Conservation (phyloP, 2,888 invertebrate species). For the Phrixothrix hirtus region DNA sequence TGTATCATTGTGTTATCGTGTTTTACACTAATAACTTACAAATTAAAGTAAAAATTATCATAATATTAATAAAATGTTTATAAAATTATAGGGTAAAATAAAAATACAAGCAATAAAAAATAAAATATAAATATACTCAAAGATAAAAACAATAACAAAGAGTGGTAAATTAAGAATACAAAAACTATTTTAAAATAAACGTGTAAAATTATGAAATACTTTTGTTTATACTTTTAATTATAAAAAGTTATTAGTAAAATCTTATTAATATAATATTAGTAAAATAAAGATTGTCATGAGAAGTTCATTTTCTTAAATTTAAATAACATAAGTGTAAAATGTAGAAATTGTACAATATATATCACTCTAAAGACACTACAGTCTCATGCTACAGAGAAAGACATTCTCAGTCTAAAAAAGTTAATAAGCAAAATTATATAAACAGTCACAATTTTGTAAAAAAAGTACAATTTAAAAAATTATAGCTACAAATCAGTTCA, state of each 20-base stretch:
- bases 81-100: not conserved
- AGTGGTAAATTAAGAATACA: too few relatives aligned
- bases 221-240: too few relatives aligned
- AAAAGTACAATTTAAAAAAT: not conserved
- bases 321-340: slow-evolving; percentile 20
- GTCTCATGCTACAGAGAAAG: slow-evolving; percentile 29
- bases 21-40: not conserved
- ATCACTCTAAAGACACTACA: slow-evolving; percentile 25
- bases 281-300: not conserved
- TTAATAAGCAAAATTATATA: slow-evolving; percentile 27
- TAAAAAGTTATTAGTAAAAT: too few relatives aligned
- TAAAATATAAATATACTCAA: slow-evolving; percentile 21
- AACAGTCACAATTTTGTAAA: slow-evolving; percentile 2
- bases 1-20: slow-evolving; percentile 5
- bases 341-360: slow-evolving; percentile 29
- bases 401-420: slow-evolving; percentile 31
- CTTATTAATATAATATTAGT: not conserved
- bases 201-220: too few relatives aligned
- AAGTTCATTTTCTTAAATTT: not conserved
- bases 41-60: slow-evolving; percentile 4
- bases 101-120: slow-evolving; percentile 10
- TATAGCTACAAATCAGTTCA: not conserved
- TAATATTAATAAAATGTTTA: not conserved
- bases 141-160: slow-evolving; percentile 16
- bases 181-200: too few relatives aligned